Conservation (phyloP, 92 coral and sea anemone genomes). For the Bergia sp. region DNA sequence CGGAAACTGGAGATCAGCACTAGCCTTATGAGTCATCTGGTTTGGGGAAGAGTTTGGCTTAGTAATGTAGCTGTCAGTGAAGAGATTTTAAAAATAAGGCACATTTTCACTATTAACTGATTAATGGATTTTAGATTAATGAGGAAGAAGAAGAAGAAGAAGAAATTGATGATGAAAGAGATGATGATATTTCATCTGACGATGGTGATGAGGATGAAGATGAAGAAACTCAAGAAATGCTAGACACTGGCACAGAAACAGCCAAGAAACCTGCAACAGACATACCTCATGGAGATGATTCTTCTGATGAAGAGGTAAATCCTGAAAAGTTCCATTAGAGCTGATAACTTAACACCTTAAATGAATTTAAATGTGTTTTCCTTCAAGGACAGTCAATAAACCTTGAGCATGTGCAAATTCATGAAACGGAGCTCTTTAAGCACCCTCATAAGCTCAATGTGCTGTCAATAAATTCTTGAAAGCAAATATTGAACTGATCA, state of each 20-base stretch:
- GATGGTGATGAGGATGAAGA: slow-evolving; percentile 35
- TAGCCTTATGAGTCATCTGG: too few species aligned
- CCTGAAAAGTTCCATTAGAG: background rate
- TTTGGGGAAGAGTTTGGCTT: too few species aligned
- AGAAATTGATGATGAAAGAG: slow-evolving; percentile 5
- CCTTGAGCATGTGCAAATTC: too few species aligned
- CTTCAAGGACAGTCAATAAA: background rate
- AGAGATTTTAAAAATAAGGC: too few species aligned
- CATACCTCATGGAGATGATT: slow-evolving; percentile 44
- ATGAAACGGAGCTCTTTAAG: too few species aligned
- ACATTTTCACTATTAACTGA: background rate
- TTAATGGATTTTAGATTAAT: slow-evolving; percentile 6
- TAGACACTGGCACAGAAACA: background rate
- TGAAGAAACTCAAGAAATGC: background rate
- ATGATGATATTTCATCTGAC: slow-evolving; percentile 46
- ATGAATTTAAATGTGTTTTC: background rate
- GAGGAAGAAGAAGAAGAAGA: slow-evolving; percentile 42
- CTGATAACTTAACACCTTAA: background rate
- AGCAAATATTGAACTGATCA: too few species aligned
- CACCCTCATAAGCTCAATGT: too few species aligned
- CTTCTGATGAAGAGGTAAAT: slow-evolving; percentile 80
- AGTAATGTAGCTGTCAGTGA: too few species aligned
- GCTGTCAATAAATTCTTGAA: too few species aligned
- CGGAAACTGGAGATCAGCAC: too few species aligned
- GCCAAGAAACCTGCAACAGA: background rate